Percentiles rank a stretch among this genome's conserved stretches.
Conservation (phyloP, 2,113 vertebrate species). For the Philantomba maxwellii region DNA sequence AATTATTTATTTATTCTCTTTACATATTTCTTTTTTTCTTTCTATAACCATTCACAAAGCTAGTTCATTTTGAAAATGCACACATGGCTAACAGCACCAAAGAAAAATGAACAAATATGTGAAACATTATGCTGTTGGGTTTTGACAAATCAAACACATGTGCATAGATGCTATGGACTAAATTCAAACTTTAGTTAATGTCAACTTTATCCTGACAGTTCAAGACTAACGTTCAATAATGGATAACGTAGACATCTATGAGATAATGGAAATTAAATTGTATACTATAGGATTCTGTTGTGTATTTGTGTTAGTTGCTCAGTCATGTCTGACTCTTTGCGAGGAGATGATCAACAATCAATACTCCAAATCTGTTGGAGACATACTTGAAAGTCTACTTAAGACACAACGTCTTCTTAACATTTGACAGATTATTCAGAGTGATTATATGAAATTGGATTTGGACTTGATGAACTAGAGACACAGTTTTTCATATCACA, state of each 20-base stretch:
- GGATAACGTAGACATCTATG: not conserved
- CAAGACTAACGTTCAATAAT: not conserved
- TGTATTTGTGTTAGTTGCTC: not conserved
- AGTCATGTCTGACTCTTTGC: not conserved
- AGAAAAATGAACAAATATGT: not conserved
- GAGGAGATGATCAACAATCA: not conserved
- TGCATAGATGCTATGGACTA: not conserved
- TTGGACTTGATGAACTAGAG: not conserved
- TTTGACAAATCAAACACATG: not conserved
- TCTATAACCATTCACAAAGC: not conserved
- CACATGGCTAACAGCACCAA: not conserved
- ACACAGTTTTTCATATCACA: not conserved
- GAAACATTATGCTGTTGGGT: not conserved
- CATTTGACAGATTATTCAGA: not conserved
- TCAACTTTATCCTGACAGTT: not conserved
- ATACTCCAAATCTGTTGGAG: not conserved
- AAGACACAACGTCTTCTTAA: not conserved
- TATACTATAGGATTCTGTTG: not conserved
- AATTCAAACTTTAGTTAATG: not conserved
- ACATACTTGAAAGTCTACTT: not conserved
- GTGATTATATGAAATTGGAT: not conserved
- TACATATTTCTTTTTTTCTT: conserved; percentile 13
- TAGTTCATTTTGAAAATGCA: not conserved
- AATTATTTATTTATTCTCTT: not conserved
- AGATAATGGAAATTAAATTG: not conserved